phyloP scores from a whole-genome alignment of 2,888 invertebrate species.

The Schrankia costaestrigalis region DNA sequence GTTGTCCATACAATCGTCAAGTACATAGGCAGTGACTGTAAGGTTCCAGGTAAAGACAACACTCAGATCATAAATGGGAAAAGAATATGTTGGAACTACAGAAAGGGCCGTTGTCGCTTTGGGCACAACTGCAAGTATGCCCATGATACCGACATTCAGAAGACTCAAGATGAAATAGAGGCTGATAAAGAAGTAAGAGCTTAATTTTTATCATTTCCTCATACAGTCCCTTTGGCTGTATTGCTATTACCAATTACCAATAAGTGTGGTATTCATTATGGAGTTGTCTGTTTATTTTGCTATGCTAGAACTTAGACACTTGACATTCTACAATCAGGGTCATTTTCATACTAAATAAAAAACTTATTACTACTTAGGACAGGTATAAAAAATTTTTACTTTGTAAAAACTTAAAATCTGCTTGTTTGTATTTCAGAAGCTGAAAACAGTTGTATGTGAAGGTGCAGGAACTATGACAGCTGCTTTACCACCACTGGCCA shows the following conservation, averaged over 20 bases:
- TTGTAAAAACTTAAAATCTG: background rate
- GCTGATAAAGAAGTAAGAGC: slow-evolving; percentile 72
- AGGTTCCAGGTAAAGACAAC: slow-evolving; percentile 84
- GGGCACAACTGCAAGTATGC: slow-evolving; percentile 96
- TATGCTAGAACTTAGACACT: too few relatives aligned
- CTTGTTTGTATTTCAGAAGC: slow-evolving; percentile 46
- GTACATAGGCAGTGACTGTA: slow-evolving; percentile 79
- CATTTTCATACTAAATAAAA: too few relatives aligned
- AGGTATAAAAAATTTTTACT: background rate
- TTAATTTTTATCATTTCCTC: too few relatives aligned
- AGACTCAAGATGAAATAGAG: slow-evolving; percentile 80
- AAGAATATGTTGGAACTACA: slow-evolving; percentile 95
- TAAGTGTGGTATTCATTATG: too few relatives aligned
- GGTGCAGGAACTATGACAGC: slow-evolving; percentile 61
- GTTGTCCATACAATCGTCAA: slow-evolving; percentile 76
- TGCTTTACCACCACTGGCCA: slow-evolving; percentile 51
- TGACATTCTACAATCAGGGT: too few relatives aligned
- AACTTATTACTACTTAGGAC: too few relatives aligned
- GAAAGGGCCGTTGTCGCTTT: slow-evolving; percentile 93
- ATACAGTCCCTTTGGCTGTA: too few relatives aligned
- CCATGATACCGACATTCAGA: slow-evolving; percentile 92
- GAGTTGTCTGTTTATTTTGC: too few relatives aligned
- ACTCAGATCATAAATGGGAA: slow-evolving; percentile 91
- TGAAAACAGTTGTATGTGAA: slow-evolving; percentile 68
- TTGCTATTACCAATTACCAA: too few relatives aligned